These are phyloP conservation scores for Cecropterus lyciades DNA, from an alignment of 1,140 invertebrate species.

Conservation along the genomic window DNA sequence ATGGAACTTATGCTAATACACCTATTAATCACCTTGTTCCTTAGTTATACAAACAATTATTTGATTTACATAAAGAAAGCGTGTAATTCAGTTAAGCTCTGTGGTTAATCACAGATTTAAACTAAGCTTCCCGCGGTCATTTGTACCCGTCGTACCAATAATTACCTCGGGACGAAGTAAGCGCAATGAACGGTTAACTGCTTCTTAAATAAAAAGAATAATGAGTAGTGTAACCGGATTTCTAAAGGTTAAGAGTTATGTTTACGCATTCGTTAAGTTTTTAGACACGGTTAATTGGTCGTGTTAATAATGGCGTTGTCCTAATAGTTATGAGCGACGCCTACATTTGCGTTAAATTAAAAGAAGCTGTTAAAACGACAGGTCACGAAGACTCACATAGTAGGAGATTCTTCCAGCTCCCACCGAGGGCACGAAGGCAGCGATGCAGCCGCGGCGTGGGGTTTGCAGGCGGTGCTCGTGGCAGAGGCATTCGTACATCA, in stretches of 20 bases:
- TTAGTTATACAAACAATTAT: conserved; percentile 61
- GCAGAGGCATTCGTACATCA: conserved; percentile 71
- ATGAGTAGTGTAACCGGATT: conserved; percentile 63
- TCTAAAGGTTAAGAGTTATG: conserved; percentile 64
- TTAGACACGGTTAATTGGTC: conserved; percentile 58
- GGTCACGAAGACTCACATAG: conserved; percentile 85
- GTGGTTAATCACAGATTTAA: conserved; percentile 68
- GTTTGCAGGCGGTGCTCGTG: conserved; percentile 61
- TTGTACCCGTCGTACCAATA: conserved; percentile 73
- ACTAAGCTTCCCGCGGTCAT: conserved; percentile 65
- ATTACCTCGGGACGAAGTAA: conserved; percentile 61
- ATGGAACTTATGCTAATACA: conserved; percentile 41
- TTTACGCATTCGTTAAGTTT: conserved; percentile 57
- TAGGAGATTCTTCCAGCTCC: conserved; percentile 87
- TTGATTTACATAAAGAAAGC: conserved; percentile 77
- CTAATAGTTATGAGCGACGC: conserved; percentile 36
- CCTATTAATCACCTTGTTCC: conserved; percentile 51
- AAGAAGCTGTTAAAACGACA: conserved; percentile 49
- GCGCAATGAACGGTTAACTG: conserved; percentile 67
- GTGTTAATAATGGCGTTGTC: conserved; percentile 51
- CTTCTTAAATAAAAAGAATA: conserved; percentile 69
- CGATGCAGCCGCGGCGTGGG: conserved; percentile 84
- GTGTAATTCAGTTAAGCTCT: conserved; percentile 68
- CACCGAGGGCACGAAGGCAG: conserved; percentile 86
- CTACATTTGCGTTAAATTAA: conserved; percentile 44